phyloP scores from a whole-genome alignment of 2,797 vertebrate species.

The Spinus pinus region DNA sequence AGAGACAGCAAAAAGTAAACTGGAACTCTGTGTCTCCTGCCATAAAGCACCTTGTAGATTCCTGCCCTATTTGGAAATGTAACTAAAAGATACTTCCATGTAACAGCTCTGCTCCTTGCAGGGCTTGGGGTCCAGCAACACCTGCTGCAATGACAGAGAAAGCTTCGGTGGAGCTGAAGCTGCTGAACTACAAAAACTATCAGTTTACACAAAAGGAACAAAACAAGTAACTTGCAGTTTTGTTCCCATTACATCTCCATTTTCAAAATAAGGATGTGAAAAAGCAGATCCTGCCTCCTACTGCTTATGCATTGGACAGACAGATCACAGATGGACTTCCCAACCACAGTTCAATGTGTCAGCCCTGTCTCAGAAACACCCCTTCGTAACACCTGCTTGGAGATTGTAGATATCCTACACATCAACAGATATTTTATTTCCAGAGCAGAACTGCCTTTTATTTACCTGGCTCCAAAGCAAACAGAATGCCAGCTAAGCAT shows the following conservation, averaged over 20 bases:
- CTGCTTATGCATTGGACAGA: rapidly evolving
- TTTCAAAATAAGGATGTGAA: neutral
- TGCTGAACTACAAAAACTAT: neutral
- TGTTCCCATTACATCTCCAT: neutral
- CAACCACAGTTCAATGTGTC: neutral
- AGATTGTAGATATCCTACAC: neutral
- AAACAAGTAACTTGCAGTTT: neutral
- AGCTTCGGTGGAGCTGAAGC: neutral
- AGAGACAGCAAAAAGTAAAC: neutral
- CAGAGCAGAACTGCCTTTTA: neutral
- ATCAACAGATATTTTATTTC: neutral
- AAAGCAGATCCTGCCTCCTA: neutral
- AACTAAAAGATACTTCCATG: neutral
- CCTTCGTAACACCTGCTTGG: neutral
- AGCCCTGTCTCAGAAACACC: neutral
- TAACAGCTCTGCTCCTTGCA: neutral
- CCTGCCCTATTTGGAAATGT: neutral
- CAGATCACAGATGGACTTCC: neutral
- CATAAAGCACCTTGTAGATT: neutral
- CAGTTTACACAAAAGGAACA: neutral
- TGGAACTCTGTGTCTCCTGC: neutral
- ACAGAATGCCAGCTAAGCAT: neutral
- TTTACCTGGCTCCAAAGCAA: neutral
- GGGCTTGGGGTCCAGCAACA: neutral
- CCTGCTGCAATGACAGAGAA: neutral